A percentile compares a stretch with the other conserved stretches of the same genome.
phyloP scores from a whole-genome alignment of 2,888 invertebrate genomes.

The Bembecia ichneumoniformis region DNA sequence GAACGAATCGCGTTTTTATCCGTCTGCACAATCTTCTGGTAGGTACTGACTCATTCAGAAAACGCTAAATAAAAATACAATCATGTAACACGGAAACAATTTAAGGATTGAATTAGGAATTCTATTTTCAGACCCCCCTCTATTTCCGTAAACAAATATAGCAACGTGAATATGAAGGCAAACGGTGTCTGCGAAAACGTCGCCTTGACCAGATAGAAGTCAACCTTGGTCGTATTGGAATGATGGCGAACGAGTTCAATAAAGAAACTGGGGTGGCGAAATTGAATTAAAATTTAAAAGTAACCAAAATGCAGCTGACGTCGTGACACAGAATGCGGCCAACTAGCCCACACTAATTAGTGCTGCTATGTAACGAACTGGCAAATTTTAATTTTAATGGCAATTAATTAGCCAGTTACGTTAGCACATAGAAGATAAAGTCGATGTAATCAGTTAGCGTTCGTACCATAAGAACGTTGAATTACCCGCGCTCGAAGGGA shows the following conservation, averaged over 20 bases:
- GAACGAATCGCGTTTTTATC: conserved; percentile 44
- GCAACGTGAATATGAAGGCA: background rate
- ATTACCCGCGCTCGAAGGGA: conserved; percentile 70
- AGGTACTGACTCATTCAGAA: conserved; percentile 38
- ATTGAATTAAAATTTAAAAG: background rate
- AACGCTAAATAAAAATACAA: conserved; percentile 33
- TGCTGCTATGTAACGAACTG: conserved; percentile 6
- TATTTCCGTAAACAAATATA: conserved; percentile 8
- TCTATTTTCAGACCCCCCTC: conserved; percentile 24
- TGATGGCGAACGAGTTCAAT: conserved; percentile 39
- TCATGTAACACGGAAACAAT: conserved; percentile 29
- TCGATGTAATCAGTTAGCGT: conserved; percentile 7
- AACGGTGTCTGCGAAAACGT: conserved; percentile 31
- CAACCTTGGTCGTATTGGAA: conserved; percentile 47
- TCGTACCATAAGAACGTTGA: conserved; percentile 37
- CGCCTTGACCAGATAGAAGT: conserved; percentile 50
- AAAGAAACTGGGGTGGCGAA: conserved; percentile 1
- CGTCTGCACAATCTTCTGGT: conserved; percentile 26
- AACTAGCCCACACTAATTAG: conserved; percentile 3
- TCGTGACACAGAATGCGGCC: conserved; percentile 5
- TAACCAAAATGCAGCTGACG: background rate
- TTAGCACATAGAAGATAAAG: conserved; percentile 18
- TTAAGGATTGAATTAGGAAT: conserved; percentile 18
- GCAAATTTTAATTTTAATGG: conserved; percentile 6
- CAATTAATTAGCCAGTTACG: conserved; percentile 10